Percentiles rank a stretch among this genome's conserved stretches.
Conservation (phyloP, 2,797 vertebrate species). For the Saxicola maurus region DNA sequence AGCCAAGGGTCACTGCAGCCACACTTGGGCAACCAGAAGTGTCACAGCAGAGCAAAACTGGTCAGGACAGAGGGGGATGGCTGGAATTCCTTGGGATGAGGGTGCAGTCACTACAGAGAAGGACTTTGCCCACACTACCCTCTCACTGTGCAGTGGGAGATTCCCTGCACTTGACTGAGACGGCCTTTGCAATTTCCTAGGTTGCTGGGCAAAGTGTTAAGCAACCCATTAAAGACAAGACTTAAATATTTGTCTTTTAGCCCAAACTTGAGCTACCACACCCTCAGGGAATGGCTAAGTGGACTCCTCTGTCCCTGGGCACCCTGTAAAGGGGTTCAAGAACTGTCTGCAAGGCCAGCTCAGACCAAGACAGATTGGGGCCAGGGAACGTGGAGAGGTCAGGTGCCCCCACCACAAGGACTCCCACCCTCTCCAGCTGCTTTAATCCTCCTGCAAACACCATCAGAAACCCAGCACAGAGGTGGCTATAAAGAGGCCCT, state of each 20-base stretch:
- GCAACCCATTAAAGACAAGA: neutral
- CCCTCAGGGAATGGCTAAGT: neutral
- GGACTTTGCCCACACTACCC: neutral
- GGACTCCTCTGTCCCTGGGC: neutral
- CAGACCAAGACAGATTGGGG: neutral
- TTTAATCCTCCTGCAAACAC: neutral
- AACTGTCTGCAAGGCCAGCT: neutral
- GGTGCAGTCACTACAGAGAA: neutral
- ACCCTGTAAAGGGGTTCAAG: neutral
- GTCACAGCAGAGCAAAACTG: accelerated
- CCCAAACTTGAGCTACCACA: neutral
- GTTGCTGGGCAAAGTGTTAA: neutral
- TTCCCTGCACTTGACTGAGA: neutral
- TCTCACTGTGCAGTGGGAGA: neutral
- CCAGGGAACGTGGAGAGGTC: accelerated
- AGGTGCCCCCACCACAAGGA: neutral
- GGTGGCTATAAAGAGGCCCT: neutral
- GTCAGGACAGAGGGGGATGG: neutral
- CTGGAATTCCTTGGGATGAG: neutral
- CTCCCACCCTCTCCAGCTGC: neutral
- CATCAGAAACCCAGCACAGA: neutral
- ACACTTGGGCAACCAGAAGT: accelerated
- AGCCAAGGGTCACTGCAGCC: neutral
- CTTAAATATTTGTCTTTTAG: neutral
- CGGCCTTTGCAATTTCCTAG: neutral